Percentiles rank a stretch among this genome's conserved stretches.
These are phyloP conservation scores for Mormyrus lacerda DNA, from an alignment of 2,113 vertebrate species.

Conservation along the genomic window DNA sequence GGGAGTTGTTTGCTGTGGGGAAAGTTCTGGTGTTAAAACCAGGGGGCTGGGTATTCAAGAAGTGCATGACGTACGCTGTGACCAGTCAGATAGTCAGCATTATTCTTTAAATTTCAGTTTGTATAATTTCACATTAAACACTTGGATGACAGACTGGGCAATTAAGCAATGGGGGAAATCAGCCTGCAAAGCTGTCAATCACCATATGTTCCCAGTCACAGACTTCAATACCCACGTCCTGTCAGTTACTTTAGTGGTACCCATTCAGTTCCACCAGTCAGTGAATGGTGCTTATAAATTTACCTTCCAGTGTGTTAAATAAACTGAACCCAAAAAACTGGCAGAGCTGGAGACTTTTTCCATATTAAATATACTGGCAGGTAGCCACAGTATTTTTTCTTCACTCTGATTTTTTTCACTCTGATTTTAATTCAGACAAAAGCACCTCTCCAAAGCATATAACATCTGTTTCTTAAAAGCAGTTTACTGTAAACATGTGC, in stretches of 20 bases:
- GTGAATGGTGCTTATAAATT: background rate
- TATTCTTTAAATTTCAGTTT: background rate
- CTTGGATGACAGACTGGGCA: background rate
- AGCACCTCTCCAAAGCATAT: background rate
- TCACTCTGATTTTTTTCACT: background rate
- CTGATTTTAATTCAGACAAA: background rate
- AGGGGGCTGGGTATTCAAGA: background rate
- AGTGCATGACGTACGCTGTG: background rate
- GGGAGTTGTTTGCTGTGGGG: conserved; percentile 27
- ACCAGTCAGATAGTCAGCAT: background rate
- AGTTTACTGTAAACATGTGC: conserved; percentile 3
- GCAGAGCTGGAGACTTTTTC: background rate
- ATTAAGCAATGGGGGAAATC: background rate
- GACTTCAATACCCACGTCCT: background rate
- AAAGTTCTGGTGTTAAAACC: conserved; percentile 13
- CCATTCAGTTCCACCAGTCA: background rate
- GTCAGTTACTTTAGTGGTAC: background rate
- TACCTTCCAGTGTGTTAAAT: background rate
- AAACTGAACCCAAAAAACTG: background rate
- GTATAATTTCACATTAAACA: background rate
- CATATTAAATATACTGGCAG: background rate
- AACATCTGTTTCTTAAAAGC: background rate
- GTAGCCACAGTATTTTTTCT: background rate
- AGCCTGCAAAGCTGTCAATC: background rate
- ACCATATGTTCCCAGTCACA: background rate